Evolutionary conservation across 2,113 vertebrate species (phyloP), one percentile per base, ranked within the genome.

Genomic region (Tetrax tetrax): DNA sequence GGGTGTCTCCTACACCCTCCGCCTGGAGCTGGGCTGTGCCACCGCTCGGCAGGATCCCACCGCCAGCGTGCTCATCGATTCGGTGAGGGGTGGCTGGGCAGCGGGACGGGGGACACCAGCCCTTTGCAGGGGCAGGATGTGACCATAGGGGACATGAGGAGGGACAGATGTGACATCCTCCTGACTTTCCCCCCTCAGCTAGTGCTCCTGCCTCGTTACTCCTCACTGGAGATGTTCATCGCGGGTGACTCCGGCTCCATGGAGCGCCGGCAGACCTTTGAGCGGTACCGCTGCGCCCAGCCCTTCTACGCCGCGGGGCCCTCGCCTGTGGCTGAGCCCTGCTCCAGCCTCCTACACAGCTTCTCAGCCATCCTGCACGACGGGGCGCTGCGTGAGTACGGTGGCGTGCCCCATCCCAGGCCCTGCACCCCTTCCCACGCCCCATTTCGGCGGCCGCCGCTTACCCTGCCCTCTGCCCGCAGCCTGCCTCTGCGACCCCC

Each of bases 401-500:
- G 41, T 16, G 41, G 41, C 14, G 41, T 43, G 41, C 41, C 41
- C 41, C 41, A 43, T 43, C 14, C 14, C 41, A 43, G 9, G 51
- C 57, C 53, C 78, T 4, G 5, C 20, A 3, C 29, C 5, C 27
- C 11, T 1, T 81, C 18, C 31, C 66, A 12, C 1, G 4, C 33
- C 60, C 43, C 6, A 2, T 19, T 2, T 17, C 4, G 2, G 83
- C 74, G 12, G 1, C 81, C 1, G 1, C 27, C 1, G 0, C 59
- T 95, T 31, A 92, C 19, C 29, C 47, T 0, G 0, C 41, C 45
- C 33, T 90, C 48, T 92, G 53, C 81, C 83, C 14, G 2, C 96
- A 99, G 99, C 98, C 41, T 99, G 99, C 94, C 98, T 98, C 87
- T 99, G 99, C 5, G 98, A 99, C 94, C 99, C 98, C 45, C 99